Percentiles rank a stretch among this genome's conserved stretches.
phyloP scores from a whole-genome alignment of 2,888 invertebrate species.

The Clistopyga incitator region DNA sequence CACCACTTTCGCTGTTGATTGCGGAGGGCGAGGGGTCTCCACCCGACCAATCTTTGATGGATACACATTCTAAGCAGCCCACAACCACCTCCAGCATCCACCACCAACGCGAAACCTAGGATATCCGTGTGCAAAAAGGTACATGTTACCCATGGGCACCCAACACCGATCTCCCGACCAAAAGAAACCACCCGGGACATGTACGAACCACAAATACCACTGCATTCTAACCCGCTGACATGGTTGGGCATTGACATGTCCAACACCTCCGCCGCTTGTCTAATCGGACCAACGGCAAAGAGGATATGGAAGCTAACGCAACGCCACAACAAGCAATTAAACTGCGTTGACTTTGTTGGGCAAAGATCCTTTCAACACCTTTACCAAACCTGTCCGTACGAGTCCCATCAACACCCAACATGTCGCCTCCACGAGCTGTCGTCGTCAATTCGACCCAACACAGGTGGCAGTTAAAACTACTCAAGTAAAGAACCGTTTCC shows the following conservation, averaged over 20 bases:
- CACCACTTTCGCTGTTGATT: conserved; percentile 7
- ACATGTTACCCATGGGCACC: neutral
- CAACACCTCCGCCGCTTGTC: neutral
- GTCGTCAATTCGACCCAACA: neutral
- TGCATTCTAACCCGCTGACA: neutral
- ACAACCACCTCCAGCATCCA: neutral
- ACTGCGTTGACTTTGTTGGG: neutral
- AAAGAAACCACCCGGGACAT: conserved; percentile 2
- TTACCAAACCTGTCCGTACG: neutral
- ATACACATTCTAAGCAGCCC: conserved; percentile 24
- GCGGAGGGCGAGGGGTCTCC: conserved; percentile 23
- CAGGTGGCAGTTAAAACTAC: neutral
- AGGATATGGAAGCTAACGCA: neutral
- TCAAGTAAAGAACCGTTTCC: neutral
- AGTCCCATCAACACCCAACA: neutral
- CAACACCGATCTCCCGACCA: neutral
- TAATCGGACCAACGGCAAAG: neutral
- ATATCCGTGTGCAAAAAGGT: neutral
- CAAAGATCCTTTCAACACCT: conserved; percentile 14
- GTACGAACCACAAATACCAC: conserved; percentile 3
- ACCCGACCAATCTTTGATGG: neutral
- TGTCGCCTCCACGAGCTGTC: neutral
- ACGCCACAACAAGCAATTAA: neutral
- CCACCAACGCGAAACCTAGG: neutral
- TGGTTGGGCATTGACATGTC: neutral